Conservation (phyloP, 2,797 vertebrate genomes). For the Neomorphus geoffroyi region DNA sequence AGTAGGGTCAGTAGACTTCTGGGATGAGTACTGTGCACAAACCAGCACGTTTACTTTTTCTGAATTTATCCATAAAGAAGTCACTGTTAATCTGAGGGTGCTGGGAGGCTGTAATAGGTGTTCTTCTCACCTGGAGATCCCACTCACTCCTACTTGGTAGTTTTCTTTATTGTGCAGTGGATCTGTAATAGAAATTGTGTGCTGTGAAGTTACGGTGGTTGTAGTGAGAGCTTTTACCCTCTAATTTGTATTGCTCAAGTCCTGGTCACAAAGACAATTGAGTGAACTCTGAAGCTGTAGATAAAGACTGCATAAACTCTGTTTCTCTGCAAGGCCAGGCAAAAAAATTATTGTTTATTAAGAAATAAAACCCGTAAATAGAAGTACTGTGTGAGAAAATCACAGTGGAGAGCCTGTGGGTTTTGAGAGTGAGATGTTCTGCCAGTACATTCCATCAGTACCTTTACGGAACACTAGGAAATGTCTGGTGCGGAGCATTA, state of each 20-base stretch:
- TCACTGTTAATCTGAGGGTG: neutral
- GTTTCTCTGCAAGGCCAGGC: neutral
- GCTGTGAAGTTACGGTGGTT: neutral
- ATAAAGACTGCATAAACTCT: neutral
- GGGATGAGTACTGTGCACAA: neutral
- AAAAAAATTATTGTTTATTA: neutral
- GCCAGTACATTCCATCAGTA: neutral
- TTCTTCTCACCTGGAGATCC: neutral
- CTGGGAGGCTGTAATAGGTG: neutral
- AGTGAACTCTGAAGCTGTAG: neutral
- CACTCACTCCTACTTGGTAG: neutral
- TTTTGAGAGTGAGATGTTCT: neutral
- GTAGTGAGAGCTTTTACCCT: neutral
- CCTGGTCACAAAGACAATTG: neutral
- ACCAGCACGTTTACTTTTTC: neutral
- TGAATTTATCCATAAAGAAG: neutral
- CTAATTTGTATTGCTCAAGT: neutral
- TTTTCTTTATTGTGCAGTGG: neutral
- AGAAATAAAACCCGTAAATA: neutral
- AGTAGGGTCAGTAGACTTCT: neutral
- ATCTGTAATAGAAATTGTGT: neutral
- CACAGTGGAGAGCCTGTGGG: neutral
- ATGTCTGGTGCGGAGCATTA: neutral
- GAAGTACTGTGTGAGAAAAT: neutral
- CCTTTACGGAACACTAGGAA: neutral